Percentiles rank a stretch among this genome's conserved stretches.
Evolutionary conservation across 2,888 invertebrate genomes (phyloP).

Genomic region (Lasioglossum lativentre): DNA sequence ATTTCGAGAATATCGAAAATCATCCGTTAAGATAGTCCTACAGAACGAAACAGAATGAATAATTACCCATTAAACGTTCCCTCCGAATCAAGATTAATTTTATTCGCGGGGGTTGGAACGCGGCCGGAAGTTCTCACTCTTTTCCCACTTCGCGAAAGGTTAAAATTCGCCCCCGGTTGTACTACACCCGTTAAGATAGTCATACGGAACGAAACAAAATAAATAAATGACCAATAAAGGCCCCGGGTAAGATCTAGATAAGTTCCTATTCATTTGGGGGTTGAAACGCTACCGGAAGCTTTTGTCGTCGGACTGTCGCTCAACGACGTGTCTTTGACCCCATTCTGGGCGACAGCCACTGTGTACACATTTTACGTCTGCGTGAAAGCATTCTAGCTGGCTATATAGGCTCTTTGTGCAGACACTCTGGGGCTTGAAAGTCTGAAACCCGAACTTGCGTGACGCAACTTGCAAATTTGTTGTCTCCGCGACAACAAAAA

Average conservation of each 20-base stretch:
- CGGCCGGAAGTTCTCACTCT: neutral
- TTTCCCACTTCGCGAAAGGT: neutral
- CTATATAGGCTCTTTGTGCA: constrained; percentile 1
- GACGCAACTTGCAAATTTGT: neutral
- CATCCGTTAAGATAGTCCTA: neutral
- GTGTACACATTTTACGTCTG: neutral
- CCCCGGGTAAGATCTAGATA: neutral
- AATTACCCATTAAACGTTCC: neutral
- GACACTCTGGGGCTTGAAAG: neutral
- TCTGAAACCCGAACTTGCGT: neutral
- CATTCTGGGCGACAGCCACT: constrained; percentile 5
- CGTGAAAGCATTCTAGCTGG: neutral
- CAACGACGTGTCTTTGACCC: constrained; percentile 46
- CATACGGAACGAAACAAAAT: neutral
- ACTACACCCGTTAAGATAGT: neutral
- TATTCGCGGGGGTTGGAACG: neutral
- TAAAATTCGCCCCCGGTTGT: neutral
- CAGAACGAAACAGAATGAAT: neutral
- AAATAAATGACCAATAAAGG: neutral
- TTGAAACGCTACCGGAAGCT: constrained; percentile 9
- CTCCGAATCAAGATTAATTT: neutral
- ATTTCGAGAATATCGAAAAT: neutral
- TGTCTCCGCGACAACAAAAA: neutral
- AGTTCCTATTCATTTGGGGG: neutral
- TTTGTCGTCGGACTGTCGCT: constrained; percentile 1